Conservation (phyloP, 1,140 invertebrate genomes). For the Trichonephila inaurata region DNA sequence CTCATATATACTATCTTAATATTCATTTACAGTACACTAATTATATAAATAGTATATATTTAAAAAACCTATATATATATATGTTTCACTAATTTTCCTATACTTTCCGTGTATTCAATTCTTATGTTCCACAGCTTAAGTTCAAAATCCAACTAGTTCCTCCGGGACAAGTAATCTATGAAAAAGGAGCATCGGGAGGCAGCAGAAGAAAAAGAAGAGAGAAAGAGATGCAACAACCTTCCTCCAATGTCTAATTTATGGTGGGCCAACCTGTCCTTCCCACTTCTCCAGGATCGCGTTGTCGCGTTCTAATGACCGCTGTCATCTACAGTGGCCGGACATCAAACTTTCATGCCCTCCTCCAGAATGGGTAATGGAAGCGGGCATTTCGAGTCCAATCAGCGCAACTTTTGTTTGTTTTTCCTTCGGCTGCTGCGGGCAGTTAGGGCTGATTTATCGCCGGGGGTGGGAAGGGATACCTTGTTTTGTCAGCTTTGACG, state of each 20-base stretch:
- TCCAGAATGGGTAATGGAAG: slow-evolving; percentile 61
- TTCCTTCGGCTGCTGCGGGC: slow-evolving; percentile 32
- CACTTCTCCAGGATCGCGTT: slow-evolving; percentile 62
- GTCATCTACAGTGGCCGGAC: slow-evolving; percentile 69
- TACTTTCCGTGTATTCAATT: no score
- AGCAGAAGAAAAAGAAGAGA: not conserved
- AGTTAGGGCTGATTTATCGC: slow-evolving; percentile 60
- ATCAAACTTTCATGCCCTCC: slow-evolving; percentile 74
- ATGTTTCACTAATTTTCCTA: no score
- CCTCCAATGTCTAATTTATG: slow-evolving; percentile 40
- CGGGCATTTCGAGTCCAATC: slow-evolving; percentile 54
- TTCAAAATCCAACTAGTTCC: not conserved
- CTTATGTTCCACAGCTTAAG: not conserved
- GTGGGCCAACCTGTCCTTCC: slow-evolving; percentile 56
- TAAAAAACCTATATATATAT: not conserved
- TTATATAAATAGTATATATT: not conserved
- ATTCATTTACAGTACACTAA: no score
- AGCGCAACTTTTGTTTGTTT: slow-evolving; percentile 63
- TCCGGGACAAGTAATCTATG: not conserved
- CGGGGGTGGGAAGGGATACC: not conserved
- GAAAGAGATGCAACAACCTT: not conserved
- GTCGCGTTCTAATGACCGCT: slow-evolving; percentile 73
- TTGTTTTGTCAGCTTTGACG: slow-evolving; percentile 66
- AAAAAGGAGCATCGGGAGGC: not conserved
- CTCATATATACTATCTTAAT: no score